These are phyloP conservation scores for Alouatta palliata DNA, from an alignment of 2,113 vertebrate genomes.

Conservation along the genomic window DNA sequence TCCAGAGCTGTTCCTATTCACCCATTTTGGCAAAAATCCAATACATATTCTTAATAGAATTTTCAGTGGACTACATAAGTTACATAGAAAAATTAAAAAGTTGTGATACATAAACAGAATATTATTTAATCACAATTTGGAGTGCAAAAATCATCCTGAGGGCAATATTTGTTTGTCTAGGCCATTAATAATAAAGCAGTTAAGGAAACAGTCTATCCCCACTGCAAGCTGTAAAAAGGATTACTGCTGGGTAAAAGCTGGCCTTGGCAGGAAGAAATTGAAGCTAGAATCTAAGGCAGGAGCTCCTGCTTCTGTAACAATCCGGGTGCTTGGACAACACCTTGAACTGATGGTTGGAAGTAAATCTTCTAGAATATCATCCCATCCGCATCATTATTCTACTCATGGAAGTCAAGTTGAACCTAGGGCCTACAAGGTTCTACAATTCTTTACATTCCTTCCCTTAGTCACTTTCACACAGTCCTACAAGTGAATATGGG, in stretches of 20 bases:
- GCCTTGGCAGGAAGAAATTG: neutral
- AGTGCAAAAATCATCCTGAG: neutral
- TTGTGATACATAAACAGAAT: neutral
- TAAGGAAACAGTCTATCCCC: neutral
- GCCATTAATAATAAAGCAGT: neutral
- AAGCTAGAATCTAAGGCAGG: neutral
- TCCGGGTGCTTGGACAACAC: neutral
- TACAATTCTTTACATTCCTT: neutral
- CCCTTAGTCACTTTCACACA: neutral
- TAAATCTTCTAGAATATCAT: neutral
- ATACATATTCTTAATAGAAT: neutral
- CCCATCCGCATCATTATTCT: neutral
- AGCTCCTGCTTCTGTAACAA: neutral
- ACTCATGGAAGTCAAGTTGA: neutral
- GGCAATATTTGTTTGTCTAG: neutral
- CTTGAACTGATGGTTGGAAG: neutral
- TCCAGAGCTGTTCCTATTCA: no score
- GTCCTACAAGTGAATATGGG: neutral
- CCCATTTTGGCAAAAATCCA: neutral
- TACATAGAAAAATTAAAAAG: neutral
- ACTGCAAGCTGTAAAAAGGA: neutral
- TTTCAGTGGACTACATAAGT: neutral
- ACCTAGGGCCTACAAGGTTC: neutral
- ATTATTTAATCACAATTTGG: neutral
- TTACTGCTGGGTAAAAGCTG: neutral